Base-by-base conservation (phyloP, 2,113 vertebrate genomes). In the Poeciliopsis retropinna region DNA sequence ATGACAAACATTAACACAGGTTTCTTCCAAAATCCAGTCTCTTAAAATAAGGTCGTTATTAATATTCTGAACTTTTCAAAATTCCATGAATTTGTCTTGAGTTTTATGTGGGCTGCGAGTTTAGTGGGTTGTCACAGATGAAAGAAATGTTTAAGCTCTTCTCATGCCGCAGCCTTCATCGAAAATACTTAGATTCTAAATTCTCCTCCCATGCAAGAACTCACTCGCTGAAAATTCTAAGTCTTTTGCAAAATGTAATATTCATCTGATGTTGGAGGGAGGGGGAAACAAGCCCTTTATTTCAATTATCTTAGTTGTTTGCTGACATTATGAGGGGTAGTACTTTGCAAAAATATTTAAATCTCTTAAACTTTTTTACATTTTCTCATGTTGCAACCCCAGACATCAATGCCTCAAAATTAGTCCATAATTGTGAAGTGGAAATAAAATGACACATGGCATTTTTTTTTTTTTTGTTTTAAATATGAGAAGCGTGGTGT, bases 21-120 rank as follows among this genome's bases (percentile, higher is more conserved):
- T 85, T 70, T 6, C 37, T 47, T 19, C 14, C 39, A 61, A 65
- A 73, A 60, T 34, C 76, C 5, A 65, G 28, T 79, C 72, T 63
- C 67, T 64, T 27, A 8, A 47, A 25, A 80, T 39, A 60, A 51
- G 63, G 67, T 76, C 67, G n/a, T 47, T 44, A 60, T 74, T 28
- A 64, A 74, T 69, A 2, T 75, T 73, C 64, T 73, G 34, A 32
- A 31, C 3, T 25, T 14, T 66, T 72, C 62, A 29, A 79, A 32
- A 74, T 75, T 41, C 63, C 71, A 79, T 72, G 79, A 41, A 2
- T 82, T 79, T 22, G 31, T 83, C 74, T 13, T 34, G 29, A 76
- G 70, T 0, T 64, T n/a, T 15, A 28, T 22, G 41, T 60, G 70
- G 28, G 19, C 19, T 67, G 28, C 39, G 66, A 31, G 25, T 73